These are phyloP conservation scores for Pachypsylla venusta DNA, from an alignment of 1,140 invertebrate genomes.

Conservation along the genomic window DNA sequence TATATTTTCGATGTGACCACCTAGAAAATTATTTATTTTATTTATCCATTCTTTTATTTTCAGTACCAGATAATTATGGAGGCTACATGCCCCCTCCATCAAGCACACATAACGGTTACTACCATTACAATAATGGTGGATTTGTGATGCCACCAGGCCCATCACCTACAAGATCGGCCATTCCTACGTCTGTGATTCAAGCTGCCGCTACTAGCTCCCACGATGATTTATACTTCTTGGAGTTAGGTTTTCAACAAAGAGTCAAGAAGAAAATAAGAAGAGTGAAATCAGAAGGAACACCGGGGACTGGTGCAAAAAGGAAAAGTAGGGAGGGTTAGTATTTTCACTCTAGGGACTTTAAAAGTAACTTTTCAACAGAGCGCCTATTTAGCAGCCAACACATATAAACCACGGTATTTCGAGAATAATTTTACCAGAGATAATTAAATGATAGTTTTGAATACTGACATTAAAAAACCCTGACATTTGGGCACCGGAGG, in stretches of 20 bases:
- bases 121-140: slow-evolving; percentile 30
- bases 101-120: slow-evolving; percentile 26
- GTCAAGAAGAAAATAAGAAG: slow-evolving; percentile 63
- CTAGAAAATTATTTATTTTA: no score
- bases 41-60: slow-evolving; percentile 21
- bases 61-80: slow-evolving; percentile 40
- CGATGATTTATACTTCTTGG: slow-evolving; percentile 70
- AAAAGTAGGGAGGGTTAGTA: slow-evolving; percentile 70
- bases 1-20: no score
- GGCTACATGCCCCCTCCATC: slow-evolving; percentile 22
- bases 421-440: no score
- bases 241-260: slow-evolving; percentile 61
- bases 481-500: no score
- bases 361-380: no score
- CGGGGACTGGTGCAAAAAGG: slow-evolving; percentile 55
- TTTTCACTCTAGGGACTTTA: neutral
- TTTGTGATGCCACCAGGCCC: slow-evolving; percentile 44
- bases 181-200: slow-evolving; percentile 55
- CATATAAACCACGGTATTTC: no score
- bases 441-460: no score
- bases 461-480: no score
- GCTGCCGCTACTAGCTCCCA: slow-evolving; percentile 54
- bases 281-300: slow-evolving; percentile 36
- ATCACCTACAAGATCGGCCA: slow-evolving; percentile 38
- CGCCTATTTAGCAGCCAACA: no score